Percentiles rank a stretch among this genome's conserved stretches.
Conservation (phyloP, 2,888 invertebrate species). For the Drosophila incognita region DNA sequence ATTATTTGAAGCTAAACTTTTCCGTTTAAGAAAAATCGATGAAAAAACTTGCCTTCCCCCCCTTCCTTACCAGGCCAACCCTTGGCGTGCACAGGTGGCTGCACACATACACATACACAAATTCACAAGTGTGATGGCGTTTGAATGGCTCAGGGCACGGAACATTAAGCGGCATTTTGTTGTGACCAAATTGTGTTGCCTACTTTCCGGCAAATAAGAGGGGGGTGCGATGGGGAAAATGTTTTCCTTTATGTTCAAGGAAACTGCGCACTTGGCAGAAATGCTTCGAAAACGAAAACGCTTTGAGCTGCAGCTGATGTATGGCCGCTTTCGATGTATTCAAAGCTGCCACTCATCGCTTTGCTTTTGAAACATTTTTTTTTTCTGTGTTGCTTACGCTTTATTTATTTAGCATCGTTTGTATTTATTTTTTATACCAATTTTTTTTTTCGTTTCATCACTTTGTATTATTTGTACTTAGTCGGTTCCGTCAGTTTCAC, state of each 20-base stretch:
- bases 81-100: slow-evolving; percentile 60
- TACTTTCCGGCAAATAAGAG: slow-evolving; percentile 34
- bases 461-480: slow-evolving; percentile 35
- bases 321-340: slow-evolving; percentile 8
- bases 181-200: slow-evolving; percentile 66
- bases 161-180: slow-evolving; percentile 79
- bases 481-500: slow-evolving; percentile 51
- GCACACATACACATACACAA: slow-evolving; percentile 12
- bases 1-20: slow-evolving; percentile 49
- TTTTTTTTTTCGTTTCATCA: slow-evolving; percentile 32
- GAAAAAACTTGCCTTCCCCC: slow-evolving; percentile 19
- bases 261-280: slow-evolving; percentile 63
- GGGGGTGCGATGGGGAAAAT: slow-evolving; percentile 3
- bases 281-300: slow-evolving; percentile 22
- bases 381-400: slow-evolving; percentile 1
- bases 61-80: slow-evolving; percentile 10
- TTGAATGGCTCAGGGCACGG: slow-evolving; percentile 56
- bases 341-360: slow-evolving; percentile 6
- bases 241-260: slow-evolving; percentile 31
- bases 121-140: slow-evolving; percentile 7
- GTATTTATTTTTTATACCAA: slow-evolving; percentile 7
- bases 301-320: slow-evolving; percentile 42
- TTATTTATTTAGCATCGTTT: slow-evolving; percentile 34
- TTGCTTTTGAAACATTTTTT: slow-evolving; percentile 6
- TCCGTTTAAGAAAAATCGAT: slow-evolving; percentile 75